Percentiles rank a stretch among this genome's conserved stretches.
Evolutionary conservation across 2,888 invertebrate species (phyloP).

Genomic region (Miltochrista miniata): DNA sequence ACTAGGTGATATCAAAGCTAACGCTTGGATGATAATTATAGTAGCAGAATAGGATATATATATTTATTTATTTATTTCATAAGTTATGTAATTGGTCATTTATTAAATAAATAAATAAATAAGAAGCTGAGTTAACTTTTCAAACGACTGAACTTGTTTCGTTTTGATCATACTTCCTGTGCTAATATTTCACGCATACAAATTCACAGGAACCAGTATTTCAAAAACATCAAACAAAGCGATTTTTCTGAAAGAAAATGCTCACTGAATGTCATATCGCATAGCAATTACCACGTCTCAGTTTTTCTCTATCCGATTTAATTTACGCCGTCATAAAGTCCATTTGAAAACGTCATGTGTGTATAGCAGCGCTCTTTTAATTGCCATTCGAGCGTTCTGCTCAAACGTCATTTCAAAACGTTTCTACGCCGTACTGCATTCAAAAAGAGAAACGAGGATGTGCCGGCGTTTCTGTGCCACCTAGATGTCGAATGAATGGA

Average conservation of each 20-base stretch:
- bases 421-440: conserved; percentile 43
- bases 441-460: conserved; percentile 43
- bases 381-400: conserved; percentile 36
- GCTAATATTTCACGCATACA: no score
- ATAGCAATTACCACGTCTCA: conserved; percentile 25
- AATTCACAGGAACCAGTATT: no score
- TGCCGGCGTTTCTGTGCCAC: conserved; percentile 30
- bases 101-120: no score
- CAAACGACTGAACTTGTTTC: no score
- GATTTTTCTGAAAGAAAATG: conserved; percentile 3
- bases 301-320: conserved; percentile 34
- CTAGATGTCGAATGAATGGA: conserved; percentile 30
- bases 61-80: no score
- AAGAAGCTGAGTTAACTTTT: no score
- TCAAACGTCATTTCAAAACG: conserved; percentile 45
- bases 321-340: conserved; percentile 31
- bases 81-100: no score
- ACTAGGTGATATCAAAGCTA: no score
- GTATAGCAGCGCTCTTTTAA: conserved; percentile 33
- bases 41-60: no score
- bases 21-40: no score
- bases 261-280: conserved; percentile 8
- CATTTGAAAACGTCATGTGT: conserved; percentile 27
- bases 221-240: no score
- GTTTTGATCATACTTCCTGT: no score